Evolutionary conservation across 1,140 invertebrate species (phyloP), one percentile per base, ranked within the genome.

Genomic region (Coenobita brevimanus): DNA sequence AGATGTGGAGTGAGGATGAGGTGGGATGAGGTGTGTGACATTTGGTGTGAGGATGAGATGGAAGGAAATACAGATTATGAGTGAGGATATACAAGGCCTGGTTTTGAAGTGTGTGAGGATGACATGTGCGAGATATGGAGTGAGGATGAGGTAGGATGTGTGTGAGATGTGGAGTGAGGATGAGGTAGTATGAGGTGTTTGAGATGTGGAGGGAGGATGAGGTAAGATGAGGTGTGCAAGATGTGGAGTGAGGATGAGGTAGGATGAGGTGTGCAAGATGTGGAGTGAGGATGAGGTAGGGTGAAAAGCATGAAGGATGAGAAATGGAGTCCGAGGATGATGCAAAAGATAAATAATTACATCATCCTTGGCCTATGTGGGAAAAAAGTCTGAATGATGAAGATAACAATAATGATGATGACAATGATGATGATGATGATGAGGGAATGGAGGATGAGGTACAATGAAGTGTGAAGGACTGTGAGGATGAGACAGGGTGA

Each of bases 131-230:
- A 57, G 13, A n/a, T 13, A 57, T 10, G 54, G 54, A n/a, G n/a
- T 10, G 54, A 13, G 54, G 13, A 57, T 10, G 54, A n/a, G 54
- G 54, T 13, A 57, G 54, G 54, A n/a, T 57, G 54, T n/a, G 54
- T 13, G 13, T 10, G 54, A n/a, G 54, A 57, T 10, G 54, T 57
- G 54, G n/a, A 57, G 54, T 10, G 54, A n/a, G n/a, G 54, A 57
- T 57, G n/a, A n/a, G 54, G 54, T 13, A n/a, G 54, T 57, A n/a
- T 57, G n/a, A 57, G n/a, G n/a, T n/a, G n/a, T 57, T 57, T 57
- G 54, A n/a, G 54, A n/a, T 57, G 54, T 57, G 54, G n/a, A 57
- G 54, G 54, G 54, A n/a, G n/a, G 54, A 57, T 57, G 54, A 57
- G 54, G 54, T 57, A n/a, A 57, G n/a, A n/a, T 10, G 54, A n/a